phyloP scores from a whole-genome alignment of 1,140 invertebrate genomes.

The Lutraria rhynchaena region DNA sequence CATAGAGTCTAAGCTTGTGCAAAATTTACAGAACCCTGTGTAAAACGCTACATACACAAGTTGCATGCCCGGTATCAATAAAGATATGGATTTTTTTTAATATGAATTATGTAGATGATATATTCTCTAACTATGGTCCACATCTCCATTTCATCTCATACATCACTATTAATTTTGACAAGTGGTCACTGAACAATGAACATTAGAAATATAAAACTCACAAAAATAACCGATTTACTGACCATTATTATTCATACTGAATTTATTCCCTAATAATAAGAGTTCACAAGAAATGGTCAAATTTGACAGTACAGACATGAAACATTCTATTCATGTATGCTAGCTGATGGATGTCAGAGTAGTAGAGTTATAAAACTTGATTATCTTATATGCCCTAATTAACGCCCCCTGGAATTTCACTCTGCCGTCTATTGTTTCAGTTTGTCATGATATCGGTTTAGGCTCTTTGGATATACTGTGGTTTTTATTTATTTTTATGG shows the following conservation, averaged over 20 bases:
- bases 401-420: no score
- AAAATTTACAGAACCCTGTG: neutral
- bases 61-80: neutral
- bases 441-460: no score
- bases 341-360: no score
- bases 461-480: no score
- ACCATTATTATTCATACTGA: slow-evolving; percentile 24
- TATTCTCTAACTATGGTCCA: slow-evolving; percentile 1
- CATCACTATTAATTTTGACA: slow-evolving; percentile 40
- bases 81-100: neutral
- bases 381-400: no score
- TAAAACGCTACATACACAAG: neutral
- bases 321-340: neutral
- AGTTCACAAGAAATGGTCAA: slow-evolving; percentile 36
- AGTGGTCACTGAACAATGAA: slow-evolving; percentile 21
- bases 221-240: slow-evolving; percentile 31
- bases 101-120: neutral
- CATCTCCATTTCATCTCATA: neutral
- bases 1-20: no score
- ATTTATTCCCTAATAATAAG: slow-evolving; percentile 8
- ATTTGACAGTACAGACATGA: slow-evolving; percentile 22
- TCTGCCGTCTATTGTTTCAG: no score
- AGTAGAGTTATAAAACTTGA: no score
- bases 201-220: slow-evolving; percentile 42
- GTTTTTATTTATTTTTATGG: no score